These are phyloP conservation scores for Ginglymostoma cirratum DNA, from an alignment of 2,113 vertebrate genomes.

Conservation along the genomic window DNA sequence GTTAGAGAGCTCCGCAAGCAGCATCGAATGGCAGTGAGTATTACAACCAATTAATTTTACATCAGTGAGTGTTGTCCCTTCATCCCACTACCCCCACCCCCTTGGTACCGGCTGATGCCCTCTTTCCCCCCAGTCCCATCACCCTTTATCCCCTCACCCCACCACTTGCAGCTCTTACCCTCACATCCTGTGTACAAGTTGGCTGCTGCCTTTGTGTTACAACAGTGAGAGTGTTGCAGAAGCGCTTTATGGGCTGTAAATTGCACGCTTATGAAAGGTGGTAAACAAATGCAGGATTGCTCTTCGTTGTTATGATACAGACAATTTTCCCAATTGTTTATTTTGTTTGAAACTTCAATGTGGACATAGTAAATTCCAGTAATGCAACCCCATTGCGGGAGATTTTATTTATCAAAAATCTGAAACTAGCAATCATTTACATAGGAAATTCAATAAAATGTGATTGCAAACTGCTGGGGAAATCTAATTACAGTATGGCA, in stretches of 20 bases:
- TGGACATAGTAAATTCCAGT: not conserved
- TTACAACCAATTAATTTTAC: not conserved
- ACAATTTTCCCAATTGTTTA: not conserved
- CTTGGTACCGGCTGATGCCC: not conserved
- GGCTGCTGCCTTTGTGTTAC: not conserved
- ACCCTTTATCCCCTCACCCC: not conserved
- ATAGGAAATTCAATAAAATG: not conserved
- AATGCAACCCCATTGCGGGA: not conserved
- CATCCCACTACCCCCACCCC: no score
- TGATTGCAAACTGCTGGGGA: not conserved
- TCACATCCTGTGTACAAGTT: not conserved
- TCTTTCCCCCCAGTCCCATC: no score
- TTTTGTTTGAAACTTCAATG: constrained; percentile 17
- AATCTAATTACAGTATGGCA: not conserved
- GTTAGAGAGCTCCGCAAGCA: constrained; percentile 86
- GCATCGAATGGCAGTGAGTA: constrained; percentile 94
- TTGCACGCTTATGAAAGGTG: no score
- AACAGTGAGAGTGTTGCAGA: not conserved
- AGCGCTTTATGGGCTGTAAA: not conserved
- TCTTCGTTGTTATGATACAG: not conserved
- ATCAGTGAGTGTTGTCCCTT: not conserved
- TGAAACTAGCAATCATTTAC: not conserved
- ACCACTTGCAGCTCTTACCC: no score
- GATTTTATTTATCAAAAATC: not conserved
- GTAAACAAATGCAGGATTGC: not conserved